Conservation (phyloP, 1,140 invertebrate genomes). For the Phenacoccus solenopsis region DNA sequence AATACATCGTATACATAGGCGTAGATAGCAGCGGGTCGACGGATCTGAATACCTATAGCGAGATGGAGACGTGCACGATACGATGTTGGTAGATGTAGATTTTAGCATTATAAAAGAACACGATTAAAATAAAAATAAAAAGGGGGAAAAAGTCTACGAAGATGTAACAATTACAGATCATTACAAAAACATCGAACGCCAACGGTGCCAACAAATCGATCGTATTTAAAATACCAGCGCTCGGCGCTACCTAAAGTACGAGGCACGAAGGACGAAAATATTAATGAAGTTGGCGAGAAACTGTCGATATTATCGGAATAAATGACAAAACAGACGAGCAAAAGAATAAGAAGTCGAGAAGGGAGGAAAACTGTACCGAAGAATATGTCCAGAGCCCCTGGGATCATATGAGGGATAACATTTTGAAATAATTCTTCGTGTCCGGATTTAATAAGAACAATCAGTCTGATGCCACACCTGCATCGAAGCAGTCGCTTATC, state of each 20-base stretch:
- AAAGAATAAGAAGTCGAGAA: not conserved
- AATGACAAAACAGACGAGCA: not conserved
- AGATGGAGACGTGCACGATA: not conserved
- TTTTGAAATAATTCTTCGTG: conserved; percentile 9
- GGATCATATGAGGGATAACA: not conserved
- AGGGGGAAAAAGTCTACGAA: not conserved
- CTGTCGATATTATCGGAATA: conserved; percentile 14
- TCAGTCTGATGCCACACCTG: conserved; percentile 16
- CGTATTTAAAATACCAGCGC: too few species aligned
- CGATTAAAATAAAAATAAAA: not conserved
- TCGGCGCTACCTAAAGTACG: too few species aligned
- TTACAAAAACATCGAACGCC: not conserved
- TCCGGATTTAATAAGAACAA: conserved; percentile 16
- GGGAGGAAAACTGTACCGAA: not conserved
- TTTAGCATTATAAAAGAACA: not conserved
- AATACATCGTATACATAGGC: not conserved
- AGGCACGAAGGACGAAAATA: too few species aligned
- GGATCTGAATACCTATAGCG: not conserved
- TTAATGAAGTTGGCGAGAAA: not conserved
- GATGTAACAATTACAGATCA: not conserved
- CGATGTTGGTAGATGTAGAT: not conserved
- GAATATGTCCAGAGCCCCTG: not conserved
- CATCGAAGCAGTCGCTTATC: not conserved
- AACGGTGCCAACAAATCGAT: not conserved
- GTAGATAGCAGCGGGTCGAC: not conserved